phyloP scores from a whole-genome alignment of 92 coral and sea anemone genomes.

The Porites lobata region DNA sequence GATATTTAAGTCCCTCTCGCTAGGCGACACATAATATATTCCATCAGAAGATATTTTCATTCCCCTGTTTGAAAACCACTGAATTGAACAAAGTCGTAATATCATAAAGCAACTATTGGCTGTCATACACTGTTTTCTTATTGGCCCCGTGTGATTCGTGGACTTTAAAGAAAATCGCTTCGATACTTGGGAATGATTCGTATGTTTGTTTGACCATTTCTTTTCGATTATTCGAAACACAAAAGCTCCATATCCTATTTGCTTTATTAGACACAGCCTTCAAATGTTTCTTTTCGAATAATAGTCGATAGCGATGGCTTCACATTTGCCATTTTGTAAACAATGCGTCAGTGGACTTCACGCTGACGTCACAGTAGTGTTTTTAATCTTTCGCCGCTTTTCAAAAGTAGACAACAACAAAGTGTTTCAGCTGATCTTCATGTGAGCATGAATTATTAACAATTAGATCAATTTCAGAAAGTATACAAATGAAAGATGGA shows the following conservation, averaged over 20 bases:
- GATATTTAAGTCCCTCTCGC: not conserved
- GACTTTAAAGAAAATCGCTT: not conserved
- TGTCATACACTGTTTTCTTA: slow-evolving; percentile 1
- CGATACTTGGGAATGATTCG: not conserved
- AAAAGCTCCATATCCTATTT: slow-evolving; percentile 1
- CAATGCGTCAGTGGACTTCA: slow-evolving; percentile 2
- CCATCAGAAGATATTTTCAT: slow-evolving; percentile 12
- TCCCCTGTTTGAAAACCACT: not conserved
- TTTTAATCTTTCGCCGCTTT: slow-evolving; percentile 5
- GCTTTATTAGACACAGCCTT: not conserved
- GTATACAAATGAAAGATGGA: slow-evolving; percentile 5
- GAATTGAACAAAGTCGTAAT: slow-evolving; percentile 24
- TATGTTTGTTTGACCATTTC: slow-evolving; percentile 7
- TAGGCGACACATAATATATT: slow-evolving; percentile 33
- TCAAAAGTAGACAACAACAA: not conserved
- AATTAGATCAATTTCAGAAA: slow-evolving; percentile 7
- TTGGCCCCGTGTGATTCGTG: slow-evolving; percentile 1
- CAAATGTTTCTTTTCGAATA: not conserved
- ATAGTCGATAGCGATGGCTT: not conserved
- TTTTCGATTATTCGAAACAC: not conserved
- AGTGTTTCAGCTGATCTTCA: not conserved
- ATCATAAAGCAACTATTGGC: slow-evolving; percentile 10
- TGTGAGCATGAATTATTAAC: slow-evolving; percentile 44
- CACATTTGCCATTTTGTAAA: slow-evolving; percentile 14
- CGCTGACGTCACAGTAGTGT: not conserved